Conservation (phyloP, 2,113 vertebrate species). For the Myodes glareolus region DNA sequence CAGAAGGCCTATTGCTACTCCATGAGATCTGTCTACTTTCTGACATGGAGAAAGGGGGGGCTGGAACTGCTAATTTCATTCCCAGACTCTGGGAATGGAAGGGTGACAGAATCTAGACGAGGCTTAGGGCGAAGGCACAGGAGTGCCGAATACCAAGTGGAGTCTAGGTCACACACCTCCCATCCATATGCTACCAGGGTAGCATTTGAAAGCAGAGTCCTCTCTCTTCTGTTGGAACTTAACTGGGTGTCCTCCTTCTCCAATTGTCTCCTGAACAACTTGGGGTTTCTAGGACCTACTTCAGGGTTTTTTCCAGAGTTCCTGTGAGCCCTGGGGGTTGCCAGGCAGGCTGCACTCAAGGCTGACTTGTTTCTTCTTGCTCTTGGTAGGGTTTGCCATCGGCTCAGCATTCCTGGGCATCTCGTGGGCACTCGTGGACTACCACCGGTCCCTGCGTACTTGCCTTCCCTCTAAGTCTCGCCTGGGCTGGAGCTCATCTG, state of each 20-base stretch:
- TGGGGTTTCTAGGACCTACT: neutral
- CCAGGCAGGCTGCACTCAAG: neutral
- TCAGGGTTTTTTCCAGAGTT: neutral
- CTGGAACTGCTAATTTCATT: neutral
- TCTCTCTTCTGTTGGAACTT: neutral
- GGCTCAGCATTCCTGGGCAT: conserved; percentile 90
- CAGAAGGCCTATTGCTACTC: neutral
- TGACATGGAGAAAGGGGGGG: neutral
- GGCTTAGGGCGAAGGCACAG: neutral
- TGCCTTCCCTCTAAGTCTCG: conserved; percentile 91
- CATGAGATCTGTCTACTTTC: neutral
- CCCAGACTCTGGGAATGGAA: neutral
- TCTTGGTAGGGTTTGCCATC: conserved; percentile 89
- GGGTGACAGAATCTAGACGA: neutral
- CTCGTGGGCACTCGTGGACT: conserved; percentile 95
- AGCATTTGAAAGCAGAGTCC: neutral
- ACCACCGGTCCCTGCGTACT: conserved; percentile 93
- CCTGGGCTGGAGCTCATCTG: conserved; percentile 85
- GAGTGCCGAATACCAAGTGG: neutral
- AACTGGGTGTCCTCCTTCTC: neutral
- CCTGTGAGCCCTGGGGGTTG: neutral
- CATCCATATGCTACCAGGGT: neutral
- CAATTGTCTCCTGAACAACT: neutral
- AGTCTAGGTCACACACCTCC: neutral
- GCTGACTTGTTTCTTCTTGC: neutral